Percentiles rank a stretch among this genome's conserved stretches.
Evolutionary conservation across 2,888 invertebrate genomes (phyloP).

Genomic region (Ommatoiulus sabulosus): DNA sequence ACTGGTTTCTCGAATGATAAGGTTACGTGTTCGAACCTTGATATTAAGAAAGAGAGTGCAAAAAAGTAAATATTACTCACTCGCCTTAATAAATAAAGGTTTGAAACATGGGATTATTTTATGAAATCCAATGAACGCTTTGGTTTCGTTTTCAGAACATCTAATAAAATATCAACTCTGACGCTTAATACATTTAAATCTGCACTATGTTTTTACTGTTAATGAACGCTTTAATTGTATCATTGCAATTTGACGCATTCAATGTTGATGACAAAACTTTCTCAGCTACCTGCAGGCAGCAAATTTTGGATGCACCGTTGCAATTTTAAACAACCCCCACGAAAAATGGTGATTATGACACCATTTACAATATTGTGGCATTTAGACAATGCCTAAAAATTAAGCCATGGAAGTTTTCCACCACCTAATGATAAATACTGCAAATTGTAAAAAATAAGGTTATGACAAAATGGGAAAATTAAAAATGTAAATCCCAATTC

Average conservation of each 20-base stretch:
- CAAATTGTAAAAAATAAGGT: too few species aligned
- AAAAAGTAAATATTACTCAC: too few species aligned
- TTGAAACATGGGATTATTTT: background rate
- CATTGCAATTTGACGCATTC: background rate
- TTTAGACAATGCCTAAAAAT: background rate
- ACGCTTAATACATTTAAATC: background rate
- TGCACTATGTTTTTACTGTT: background rate
- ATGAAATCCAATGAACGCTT: background rate
- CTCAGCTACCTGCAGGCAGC: background rate
- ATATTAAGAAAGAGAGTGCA: too few species aligned
- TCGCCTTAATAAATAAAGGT: background rate
- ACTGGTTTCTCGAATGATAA: background rate
- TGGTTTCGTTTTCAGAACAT: background rate
- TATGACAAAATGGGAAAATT: too few species aligned
- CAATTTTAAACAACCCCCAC: background rate
- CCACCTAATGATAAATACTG: too few species aligned
- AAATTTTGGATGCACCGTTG: conserved; percentile 29
- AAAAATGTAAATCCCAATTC: too few species aligned
- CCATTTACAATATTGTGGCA: background rate
- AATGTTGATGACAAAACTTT: conserved; percentile 20
- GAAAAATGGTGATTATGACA: background rate
- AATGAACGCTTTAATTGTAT: background rate
- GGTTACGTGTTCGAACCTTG: background rate
- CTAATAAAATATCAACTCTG: background rate
- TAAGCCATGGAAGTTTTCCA: background rate